Evolutionary conservation across 2,888 invertebrate genomes (phyloP), one percentile per base, ranked within the genome.

Genomic region (Mesorhabditis spiculigera): DNA sequence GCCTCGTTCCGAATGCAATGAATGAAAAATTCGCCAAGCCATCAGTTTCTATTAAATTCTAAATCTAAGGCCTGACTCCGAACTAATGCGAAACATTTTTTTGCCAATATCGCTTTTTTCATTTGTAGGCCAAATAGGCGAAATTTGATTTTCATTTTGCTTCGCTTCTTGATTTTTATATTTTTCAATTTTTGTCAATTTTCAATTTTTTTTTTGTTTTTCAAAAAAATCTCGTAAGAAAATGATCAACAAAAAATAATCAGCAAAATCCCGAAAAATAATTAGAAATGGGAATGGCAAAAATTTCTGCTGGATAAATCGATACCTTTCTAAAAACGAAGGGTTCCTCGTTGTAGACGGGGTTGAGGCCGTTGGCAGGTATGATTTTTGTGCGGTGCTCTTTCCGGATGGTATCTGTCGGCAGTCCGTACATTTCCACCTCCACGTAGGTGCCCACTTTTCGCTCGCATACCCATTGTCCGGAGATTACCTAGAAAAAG

Each of bases 401-500:
- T 87, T 94, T 95, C 50, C 97, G 90, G 82, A 99, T 97, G 62
- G 98, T 99, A 88, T 99, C 98, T 0, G 98, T 94, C 0, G 98
- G 97, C 79, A 99, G 89, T 62, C 91, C 91, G 86, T 91, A 92
- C 98, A 99, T 99, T 88, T 99, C 98, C 74, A 98, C 97, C 87
- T 98, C 98, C 41, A 98, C 98, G 88, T 96, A 98, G 0, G 98
- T 98, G 43, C 97, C 96, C 68, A 96, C 92, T 88, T 96, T 97
- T 88, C 95, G 95, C 88, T 98, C 98, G 0, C 96, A 97, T 86
- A 98, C 90, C 88, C 98, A 98, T 89, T 98, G 98, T 0, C 97
- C 98, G 45, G 97, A 96, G 85, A 98, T 97, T 43, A 95, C 93
- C 92, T 93, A 28, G 28, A 28, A 28, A 28, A 28, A 28, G 28